Percentiles rank a stretch among this genome's conserved stretches.
phyloP scores from a whole-genome alignment of 2,113 vertebrate genomes.

The Noctilio leporinus region DNA sequence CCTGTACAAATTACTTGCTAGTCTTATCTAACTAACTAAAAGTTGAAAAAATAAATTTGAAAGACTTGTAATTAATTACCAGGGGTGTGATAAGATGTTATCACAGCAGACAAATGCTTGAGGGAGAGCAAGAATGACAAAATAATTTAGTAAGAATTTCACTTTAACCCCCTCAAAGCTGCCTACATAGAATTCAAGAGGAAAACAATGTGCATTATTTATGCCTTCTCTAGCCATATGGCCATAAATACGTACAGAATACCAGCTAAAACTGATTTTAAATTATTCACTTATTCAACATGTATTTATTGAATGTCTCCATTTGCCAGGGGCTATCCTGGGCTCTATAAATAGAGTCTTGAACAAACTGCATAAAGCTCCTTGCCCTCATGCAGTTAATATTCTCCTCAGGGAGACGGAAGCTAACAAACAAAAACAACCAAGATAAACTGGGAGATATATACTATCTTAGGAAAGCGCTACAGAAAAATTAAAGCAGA shows the following conservation, averaged over 20 bases:
- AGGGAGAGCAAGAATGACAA: not conserved
- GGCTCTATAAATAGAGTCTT: not conserved
- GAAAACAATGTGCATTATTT: not conserved
- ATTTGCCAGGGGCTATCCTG: not conserved
- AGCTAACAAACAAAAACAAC: not conserved
- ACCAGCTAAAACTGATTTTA: not conserved
- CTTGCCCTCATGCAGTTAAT: not conserved
- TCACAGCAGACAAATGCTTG: not conserved
- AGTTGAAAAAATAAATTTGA: not conserved
- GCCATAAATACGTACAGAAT: not conserved
- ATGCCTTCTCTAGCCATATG: not conserved
- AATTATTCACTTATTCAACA: not conserved
- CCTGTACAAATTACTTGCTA: not conserved
- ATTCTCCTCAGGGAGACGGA: not conserved
- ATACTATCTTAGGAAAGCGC: not conserved
- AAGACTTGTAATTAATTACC: not conserved
- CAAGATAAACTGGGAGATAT: not conserved
- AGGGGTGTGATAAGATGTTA: not conserved
- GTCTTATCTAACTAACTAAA: not conserved
- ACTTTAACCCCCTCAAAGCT: slow-evolving; percentile 10
- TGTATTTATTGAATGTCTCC: not conserved
- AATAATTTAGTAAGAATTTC: not conserved
- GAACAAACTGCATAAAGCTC: not conserved
- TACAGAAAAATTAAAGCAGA: not conserved
- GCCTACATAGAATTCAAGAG: not conserved